Conservation (phyloP, 1,140 invertebrate genomes). For the Drosophila pectinifera region DNA sequence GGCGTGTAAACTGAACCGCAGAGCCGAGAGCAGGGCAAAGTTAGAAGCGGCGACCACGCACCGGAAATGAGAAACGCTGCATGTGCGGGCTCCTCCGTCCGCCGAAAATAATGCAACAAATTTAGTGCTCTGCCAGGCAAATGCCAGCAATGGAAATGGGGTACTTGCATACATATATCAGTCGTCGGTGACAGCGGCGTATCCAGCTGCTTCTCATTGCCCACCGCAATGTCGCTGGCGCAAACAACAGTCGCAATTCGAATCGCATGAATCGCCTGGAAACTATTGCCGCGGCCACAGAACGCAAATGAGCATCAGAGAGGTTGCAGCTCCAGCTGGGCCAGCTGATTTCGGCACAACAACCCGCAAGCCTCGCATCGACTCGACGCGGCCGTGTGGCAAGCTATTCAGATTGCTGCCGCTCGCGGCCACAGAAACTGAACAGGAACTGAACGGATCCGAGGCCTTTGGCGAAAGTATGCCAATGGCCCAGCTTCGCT, state of each 20-base stretch:
- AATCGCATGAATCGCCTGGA: constrained; percentile 29
- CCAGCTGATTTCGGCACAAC: constrained; percentile 34
- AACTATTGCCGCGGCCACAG: constrained; percentile 19
- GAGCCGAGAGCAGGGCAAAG: constrained; percentile 43
- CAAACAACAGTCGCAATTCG: constrained; percentile 65
- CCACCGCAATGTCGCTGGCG: constrained; percentile 35
- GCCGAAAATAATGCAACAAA: constrained; percentile 68
- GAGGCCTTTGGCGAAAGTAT: constrained; percentile 44
- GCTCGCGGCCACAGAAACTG: constrained; percentile 22
- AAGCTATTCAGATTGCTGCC: constrained; percentile 11
- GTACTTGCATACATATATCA: constrained; percentile 32
- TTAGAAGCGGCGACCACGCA: constrained; percentile 37
- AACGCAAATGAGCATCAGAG: constrained; percentile 6
- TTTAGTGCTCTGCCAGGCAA: constrained; percentile 32
- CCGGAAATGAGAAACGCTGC: constrained; percentile 72
- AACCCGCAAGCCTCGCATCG: constrained; percentile 40
- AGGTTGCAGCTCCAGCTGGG: constrained; percentile 9
- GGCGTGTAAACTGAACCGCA: constrained; percentile 70
- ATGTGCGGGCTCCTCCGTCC: constrained; percentile 38
- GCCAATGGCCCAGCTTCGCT: constrained; percentile 55
- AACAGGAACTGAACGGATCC: constrained; percentile 14
- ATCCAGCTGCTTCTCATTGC: constrained; percentile 35
- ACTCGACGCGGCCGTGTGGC: constrained; percentile 24
- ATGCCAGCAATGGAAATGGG: constrained; percentile 19
- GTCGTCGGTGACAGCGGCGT: constrained; percentile 37